Evolutionary conservation across 30 jellyfish, hydroid and myxozoan species (phyloP).

Genomic region (Aurelia sp.): DNA sequence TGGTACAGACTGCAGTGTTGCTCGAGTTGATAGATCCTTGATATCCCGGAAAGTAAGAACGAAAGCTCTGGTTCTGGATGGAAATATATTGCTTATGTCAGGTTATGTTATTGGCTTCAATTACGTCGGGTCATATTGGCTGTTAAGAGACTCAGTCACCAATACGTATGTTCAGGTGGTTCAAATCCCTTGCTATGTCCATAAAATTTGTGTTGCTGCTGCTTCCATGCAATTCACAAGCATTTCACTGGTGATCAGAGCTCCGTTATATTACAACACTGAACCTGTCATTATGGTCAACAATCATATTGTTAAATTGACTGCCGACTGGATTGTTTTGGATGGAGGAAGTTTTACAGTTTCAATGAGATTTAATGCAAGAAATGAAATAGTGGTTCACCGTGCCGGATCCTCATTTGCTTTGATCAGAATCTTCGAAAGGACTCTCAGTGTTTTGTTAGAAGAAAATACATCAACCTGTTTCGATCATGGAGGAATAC

Average conservation of each 20-base stretch:
- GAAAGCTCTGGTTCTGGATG: constrained; percentile 23
- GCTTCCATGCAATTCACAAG: background rate
- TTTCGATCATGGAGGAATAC: constrained; percentile 25
- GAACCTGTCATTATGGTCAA: constrained; percentile 2
- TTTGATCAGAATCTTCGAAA: constrained; percentile 23
- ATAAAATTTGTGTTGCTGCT: constrained; percentile 48
- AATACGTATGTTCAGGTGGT: constrained; percentile 2
- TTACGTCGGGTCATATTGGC: constrained; percentile 36
- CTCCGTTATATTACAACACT: constrained; percentile 14
- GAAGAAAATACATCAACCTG: background rate
- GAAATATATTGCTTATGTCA: constrained; percentile 18
- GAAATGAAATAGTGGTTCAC: constrained; percentile 14
- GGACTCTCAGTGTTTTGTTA: constrained; percentile 26
- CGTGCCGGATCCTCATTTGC: background rate
- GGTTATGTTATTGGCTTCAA: constrained; percentile 17
- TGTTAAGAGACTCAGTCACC: constrained; percentile 5
- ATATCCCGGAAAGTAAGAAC: background rate
- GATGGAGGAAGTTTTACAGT: background rate
- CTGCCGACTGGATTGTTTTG: background rate
- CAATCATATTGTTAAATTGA: background rate
- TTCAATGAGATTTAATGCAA: constrained; percentile 28
- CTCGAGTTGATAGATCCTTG: background rate
- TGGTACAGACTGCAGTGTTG: constrained; percentile 61
- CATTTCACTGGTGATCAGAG: constrained; percentile 13
- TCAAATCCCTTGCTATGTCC: constrained; percentile 44